Conservation (phyloP, 2,113 vertebrate species). For the Candoia aspera region DNA sequence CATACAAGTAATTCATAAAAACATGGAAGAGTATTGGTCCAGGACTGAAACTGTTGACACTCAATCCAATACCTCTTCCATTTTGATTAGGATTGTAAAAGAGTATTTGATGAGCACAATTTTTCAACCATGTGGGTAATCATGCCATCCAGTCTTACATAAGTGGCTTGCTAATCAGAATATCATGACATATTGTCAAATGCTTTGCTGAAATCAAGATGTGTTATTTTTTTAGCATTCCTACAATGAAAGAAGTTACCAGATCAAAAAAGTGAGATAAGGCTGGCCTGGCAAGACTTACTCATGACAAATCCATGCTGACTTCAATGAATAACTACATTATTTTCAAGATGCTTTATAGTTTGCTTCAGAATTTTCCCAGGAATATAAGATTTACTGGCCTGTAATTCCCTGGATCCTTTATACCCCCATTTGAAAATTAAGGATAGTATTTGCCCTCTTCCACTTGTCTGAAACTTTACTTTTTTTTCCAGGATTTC, state of each 20-base stretch:
- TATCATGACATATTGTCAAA: too few species aligned
- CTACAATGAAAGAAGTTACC: background rate
- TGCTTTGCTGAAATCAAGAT: too few species aligned
- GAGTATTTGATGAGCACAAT: too few species aligned
- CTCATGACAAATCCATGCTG: background rate
- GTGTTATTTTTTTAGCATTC: too few species aligned
- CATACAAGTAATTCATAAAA: too few species aligned
- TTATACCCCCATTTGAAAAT: background rate
- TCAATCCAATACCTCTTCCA: too few species aligned
- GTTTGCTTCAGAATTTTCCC: background rate
- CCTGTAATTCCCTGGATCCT: background rate
- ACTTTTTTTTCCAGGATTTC: background rate
- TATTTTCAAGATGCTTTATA: background rate
- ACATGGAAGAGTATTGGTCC: too few species aligned
- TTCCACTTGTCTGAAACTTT: background rate
- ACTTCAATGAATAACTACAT: background rate
- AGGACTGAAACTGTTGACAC: too few species aligned
- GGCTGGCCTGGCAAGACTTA: background rate
- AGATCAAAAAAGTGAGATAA: background rate
- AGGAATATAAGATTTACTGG: background rate
- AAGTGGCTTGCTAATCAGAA: too few species aligned
- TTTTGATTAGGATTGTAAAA: too few species aligned
- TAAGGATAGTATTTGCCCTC: background rate
- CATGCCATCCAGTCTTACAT: too few species aligned
- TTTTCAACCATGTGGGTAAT: too few species aligned